Evolutionary conservation across 2,797 vertebrate species (phyloP), one percentile per base, ranked within the genome.

Genomic region (Mormyrops attenuatus): DNA sequence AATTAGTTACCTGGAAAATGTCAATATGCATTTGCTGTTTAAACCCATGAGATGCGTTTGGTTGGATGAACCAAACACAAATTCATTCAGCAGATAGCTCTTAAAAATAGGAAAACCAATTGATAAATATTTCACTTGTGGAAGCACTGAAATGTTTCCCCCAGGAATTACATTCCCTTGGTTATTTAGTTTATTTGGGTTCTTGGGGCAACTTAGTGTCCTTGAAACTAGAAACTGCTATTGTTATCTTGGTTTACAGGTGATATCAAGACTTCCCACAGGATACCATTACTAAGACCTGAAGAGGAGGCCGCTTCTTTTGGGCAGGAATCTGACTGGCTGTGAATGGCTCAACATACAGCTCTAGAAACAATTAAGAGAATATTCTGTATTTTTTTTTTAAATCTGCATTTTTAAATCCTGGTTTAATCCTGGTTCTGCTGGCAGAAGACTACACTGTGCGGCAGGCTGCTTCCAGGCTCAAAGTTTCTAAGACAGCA

Each of bases 1-100:
- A 50, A 85, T 85, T 85, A 85, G 41, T 85, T 85, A 85, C 80
- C 80, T 85, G 80, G n/a, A 49, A 85, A 85, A 85, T 85, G 80
- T 85, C 80, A 85, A 85, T 85, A 85, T 85, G 80, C 47, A 85
- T 85, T 50, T 85, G 80, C 44, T 49, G n/a, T 26, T 85, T 85
- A 50, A 47, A 50, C 80, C 80, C 80, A 85, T 47, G 44, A 85
- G 44, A 50, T 44, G 44, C 20, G 8, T 26, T 50, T 49, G 44
- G 80, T 85, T 49, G 41, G 80, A 85, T 85, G 80, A 85, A 85
- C 80, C 80, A 49, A 49, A 85, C 80, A 50, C 41, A 85, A 47
- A 49, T 85, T 85, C 47, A 50, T 85, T 85, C 41, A 8, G 80
- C n/a, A 49, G 80, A 85, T 50, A n/a, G 80, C 80, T 26, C 69